Percentiles rank a stretch among this genome's conserved stretches.
Conservation (phyloP, 2,113 vertebrate genomes). For the Tupaia chinensis region DNA sequence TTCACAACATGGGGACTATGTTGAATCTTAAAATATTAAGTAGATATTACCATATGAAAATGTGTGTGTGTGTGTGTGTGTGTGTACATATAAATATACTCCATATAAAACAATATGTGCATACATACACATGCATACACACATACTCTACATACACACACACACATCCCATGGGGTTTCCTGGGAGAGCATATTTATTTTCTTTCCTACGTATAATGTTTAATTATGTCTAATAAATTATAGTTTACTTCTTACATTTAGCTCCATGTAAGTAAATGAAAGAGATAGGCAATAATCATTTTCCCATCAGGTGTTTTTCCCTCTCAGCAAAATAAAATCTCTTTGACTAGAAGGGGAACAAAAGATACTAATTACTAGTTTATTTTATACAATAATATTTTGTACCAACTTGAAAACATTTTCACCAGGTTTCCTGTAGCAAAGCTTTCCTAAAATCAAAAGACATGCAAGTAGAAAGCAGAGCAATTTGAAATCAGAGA, state of each 20-base stretch:
- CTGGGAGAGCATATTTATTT: background rate
- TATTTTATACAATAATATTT: background rate
- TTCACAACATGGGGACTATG: background rate
- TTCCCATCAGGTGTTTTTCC: background rate
- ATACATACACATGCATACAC: too few species aligned
- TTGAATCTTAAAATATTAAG: background rate
- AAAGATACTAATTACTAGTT: background rate
- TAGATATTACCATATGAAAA: background rate
- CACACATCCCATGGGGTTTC: background rate
- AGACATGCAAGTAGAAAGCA: slow-evolving; percentile 41
- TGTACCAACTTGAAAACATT: slow-evolving; percentile 30
- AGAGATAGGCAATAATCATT: background rate
- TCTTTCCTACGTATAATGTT: background rate
- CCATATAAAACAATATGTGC: background rate
- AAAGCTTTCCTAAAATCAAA: slow-evolving; percentile 55
- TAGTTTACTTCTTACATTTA: background rate
- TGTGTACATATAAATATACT: too few species aligned
- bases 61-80: background rate
- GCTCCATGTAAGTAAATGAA: slow-evolving; percentile 30
- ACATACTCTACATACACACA: background rate
- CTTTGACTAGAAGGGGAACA: background rate
- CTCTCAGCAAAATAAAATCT: slow-evolving; percentile 34
- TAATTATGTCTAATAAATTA: background rate
- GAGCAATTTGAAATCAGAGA: slow-evolving; percentile 53
- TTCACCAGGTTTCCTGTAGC: background rate